A percentile compares a stretch with the other conserved stretches of the same genome.
Evolutionary conservation across 2,888 invertebrate genomes (phyloP).

Genomic region (Arctia plantaginis): DNA sequence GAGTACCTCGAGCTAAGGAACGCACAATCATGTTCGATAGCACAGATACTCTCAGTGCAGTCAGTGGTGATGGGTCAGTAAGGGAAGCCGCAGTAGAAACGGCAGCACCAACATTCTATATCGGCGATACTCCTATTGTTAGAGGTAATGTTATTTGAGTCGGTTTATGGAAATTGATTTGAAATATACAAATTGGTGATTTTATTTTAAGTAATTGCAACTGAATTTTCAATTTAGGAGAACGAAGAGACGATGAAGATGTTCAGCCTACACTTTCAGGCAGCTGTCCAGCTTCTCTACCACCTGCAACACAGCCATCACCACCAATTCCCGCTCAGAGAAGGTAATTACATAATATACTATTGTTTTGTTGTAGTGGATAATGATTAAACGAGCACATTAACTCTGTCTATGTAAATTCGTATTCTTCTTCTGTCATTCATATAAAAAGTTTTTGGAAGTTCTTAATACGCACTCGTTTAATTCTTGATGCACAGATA

Average conservation of each 20-base stretch:
- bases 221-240: conserved; percentile 60
- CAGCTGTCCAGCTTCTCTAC: conserved; percentile 81
- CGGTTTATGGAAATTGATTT: neutral
- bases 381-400: neutral
- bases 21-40: conserved; percentile 85
- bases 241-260: conserved; percentile 72
- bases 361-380: neutral
- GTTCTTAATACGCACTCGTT: neutral
- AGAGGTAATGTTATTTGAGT: conserved; percentile 67
- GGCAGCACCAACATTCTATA: conserved; percentile 82
- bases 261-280: conserved; percentile 69
- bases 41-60: conserved; percentile 81
- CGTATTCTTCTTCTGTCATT: neutral
- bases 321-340: conserved; percentile 83
- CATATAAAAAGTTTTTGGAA: neutral
- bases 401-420: neutral
- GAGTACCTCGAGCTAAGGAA: conserved; percentile 77
- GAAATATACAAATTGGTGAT: neutral
- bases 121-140: conserved; percentile 82
- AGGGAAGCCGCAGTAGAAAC: conserved; percentile 75
- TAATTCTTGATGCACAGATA: neutral
- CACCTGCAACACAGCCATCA: conserved; percentile 73
- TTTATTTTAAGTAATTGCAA: neutral
- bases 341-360: conserved; percentile 65
- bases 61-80: conserved; percentile 79